Conservation (phyloP, 2,797 vertebrate species). For the Anabacerthia variegaticeps region DNA sequence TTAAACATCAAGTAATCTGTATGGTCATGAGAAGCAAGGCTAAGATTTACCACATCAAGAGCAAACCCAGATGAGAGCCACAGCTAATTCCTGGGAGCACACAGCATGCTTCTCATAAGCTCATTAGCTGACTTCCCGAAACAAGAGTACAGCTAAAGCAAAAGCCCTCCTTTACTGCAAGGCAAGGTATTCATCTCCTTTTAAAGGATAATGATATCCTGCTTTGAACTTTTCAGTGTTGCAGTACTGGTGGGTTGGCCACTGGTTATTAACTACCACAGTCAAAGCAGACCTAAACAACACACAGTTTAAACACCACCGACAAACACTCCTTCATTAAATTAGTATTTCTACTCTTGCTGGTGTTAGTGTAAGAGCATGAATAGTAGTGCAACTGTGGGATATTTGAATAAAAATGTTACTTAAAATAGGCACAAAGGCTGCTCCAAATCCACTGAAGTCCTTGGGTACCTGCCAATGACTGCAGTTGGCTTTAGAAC, state of each 20-base stretch:
- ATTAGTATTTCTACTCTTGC: conserved; percentile 5
- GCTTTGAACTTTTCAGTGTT: conserved; percentile 33
- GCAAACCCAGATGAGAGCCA: not conserved
- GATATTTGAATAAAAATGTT: conserved; percentile 53
- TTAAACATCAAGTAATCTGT: not conserved
- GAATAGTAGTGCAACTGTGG: conserved; percentile 32
- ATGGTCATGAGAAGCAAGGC: not conserved
- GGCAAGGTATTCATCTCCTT: conserved; percentile 31
- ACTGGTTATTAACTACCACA: conserved; percentile 7
- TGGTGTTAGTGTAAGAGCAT: conserved; percentile 1
- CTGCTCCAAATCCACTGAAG: conserved; percentile 53
- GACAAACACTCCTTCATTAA: not conserved
- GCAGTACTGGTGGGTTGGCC: conserved; percentile 24
- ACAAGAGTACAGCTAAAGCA: conserved; percentile 15
- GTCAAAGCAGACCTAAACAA: conserved; percentile 41
- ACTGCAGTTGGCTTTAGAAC: conserved; percentile 49
- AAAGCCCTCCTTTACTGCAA: not conserved
- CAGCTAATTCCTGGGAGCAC: conserved; percentile 17
- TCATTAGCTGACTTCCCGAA: conserved; percentile 49
- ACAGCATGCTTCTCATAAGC: conserved; percentile 20
- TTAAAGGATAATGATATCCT: conserved; percentile 49
- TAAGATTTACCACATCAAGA: conserved; percentile 4
- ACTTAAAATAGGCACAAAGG: conserved; percentile 60
- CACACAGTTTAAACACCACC: not conserved
- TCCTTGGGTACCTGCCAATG: conserved; percentile 50